Evolutionary conservation across 2,797 vertebrate genomes (phyloP).

Genomic region (Etheostoma perlongum): DNA sequence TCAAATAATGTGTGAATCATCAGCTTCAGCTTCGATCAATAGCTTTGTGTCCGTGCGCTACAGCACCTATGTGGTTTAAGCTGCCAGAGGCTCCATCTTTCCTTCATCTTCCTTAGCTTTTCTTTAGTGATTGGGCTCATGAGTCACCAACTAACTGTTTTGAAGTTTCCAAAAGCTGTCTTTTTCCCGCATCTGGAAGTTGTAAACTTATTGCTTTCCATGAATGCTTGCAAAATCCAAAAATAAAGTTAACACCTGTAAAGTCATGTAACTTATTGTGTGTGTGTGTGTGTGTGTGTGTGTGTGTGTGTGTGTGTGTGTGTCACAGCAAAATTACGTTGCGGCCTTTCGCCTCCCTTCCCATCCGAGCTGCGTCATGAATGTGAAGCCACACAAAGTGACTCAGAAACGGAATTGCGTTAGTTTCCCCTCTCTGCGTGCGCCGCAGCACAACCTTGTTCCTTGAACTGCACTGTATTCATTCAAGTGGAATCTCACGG

Average conservation of each 20-base stretch:
- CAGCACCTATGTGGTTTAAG: conserved; percentile 56
- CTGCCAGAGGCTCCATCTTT: conserved; percentile 24
- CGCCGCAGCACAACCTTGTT: conserved; percentile 57
- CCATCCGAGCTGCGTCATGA: conserved; percentile 55
- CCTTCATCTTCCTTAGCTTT: not conserved
- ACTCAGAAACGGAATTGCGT: conserved; percentile 60
- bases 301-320: conserved; percentile 2
- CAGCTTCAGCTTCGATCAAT: conserved; percentile 14
- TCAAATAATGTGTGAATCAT: conserved; percentile 9
- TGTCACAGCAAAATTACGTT: conserved; percentile 13
- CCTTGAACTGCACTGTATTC: conserved; percentile 71
- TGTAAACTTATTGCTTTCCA: conserved; percentile 16
- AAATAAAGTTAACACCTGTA: conserved; percentile 58
- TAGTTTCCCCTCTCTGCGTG: conserved; percentile 47
- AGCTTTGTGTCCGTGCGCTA: conserved; percentile 1
- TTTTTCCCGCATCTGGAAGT: not conserved
- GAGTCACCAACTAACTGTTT: conserved; percentile 63
- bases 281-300: conserved; percentile 15
- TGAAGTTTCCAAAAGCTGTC: conserved; percentile 40
- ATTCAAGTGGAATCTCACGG: conserved; percentile 78
- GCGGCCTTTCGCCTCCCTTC: conserved; percentile 31
- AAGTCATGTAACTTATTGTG: conserved; percentile 21
- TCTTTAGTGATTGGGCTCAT: conserved; percentile 28
- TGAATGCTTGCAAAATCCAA: conserved; percentile 20
- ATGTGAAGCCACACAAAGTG: conserved; percentile 56